phyloP scores from a whole-genome alignment of 35 echinoderm and acorn worm species.

The Eucidaris tribuloides region DNA sequence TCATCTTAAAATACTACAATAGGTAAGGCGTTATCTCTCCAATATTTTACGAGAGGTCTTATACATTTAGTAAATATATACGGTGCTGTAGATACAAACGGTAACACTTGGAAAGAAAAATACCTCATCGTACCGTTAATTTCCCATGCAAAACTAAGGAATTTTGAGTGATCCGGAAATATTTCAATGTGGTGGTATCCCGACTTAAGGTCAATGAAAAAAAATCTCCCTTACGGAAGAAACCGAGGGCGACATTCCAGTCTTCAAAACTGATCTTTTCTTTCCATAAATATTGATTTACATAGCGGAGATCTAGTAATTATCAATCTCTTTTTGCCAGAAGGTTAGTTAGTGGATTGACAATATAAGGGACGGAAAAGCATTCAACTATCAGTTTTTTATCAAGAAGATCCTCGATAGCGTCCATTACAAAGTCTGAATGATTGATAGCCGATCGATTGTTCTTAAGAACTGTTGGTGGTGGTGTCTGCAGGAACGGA shows the following conservation, averaged over 20 bases:
- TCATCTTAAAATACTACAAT: conserved; percentile 6
- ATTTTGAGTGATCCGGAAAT: conserved; percentile 30
- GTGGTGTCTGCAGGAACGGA: not conserved
- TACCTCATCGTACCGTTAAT: not conserved
- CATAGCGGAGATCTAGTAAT: conserved; percentile 29
- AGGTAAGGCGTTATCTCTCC: not conserved
- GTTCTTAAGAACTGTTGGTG: not conserved
- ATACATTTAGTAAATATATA: conserved; percentile 41
- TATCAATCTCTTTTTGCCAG: conserved; percentile 38
- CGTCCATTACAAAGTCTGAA: not conserved
- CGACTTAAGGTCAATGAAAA: conserved; percentile 25
- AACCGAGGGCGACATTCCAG: not conserved
- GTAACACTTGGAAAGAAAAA: conserved; percentile 39
- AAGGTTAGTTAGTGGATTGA: conserved; percentile 16
- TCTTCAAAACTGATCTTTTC: conserved; percentile 35
- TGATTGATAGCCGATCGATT: not conserved
- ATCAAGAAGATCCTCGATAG: not conserved
- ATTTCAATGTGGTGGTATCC: conserved; percentile 46
- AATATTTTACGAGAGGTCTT: conserved; percentile 7
- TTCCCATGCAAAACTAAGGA: conserved; percentile 36
- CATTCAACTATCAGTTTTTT: not conserved
- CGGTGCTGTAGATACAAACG: conserved; percentile 30
- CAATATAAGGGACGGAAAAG: not conserved
- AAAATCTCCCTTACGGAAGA: conserved; percentile 30
- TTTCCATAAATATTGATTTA: conserved; percentile 32